Evolutionary conservation across 2,888 invertebrate species (phyloP).

Genomic region (Rhaphigaster nebulosa): DNA sequence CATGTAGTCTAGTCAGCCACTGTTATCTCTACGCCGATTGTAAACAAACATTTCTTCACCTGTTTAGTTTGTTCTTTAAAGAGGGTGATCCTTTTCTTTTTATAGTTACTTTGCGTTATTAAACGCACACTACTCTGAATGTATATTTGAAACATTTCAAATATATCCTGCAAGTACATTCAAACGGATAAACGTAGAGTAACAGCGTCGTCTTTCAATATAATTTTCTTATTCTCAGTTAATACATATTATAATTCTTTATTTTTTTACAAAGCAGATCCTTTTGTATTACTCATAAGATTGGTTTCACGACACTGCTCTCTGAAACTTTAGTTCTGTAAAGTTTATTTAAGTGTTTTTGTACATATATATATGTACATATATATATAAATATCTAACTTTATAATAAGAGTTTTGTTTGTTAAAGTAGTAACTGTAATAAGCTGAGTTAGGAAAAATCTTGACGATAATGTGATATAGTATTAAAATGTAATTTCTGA

Average conservation of each 20-base stretch:
- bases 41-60: background rate
- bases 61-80: slow-evolving; percentile 47
- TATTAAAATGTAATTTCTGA: background rate
- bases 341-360: slow-evolving; percentile 30
- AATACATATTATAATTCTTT: background rate
- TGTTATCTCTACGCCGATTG: background rate
- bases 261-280: background rate
- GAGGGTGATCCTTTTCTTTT: background rate
- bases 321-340: background rate
- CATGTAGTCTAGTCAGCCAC: slow-evolving; percentile 62
- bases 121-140: background rate
- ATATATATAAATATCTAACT: slow-evolving; percentile 50
- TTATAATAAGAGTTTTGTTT: slow-evolving; percentile 16
- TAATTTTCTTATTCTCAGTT: slow-evolving; percentile 18
- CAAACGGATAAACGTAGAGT: background rate
- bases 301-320: background rate
- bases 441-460: background rate
- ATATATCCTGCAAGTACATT: no score
- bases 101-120: background rate
- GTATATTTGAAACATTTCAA: no score
- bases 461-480: slow-evolving; percentile 10
- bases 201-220: background rate
- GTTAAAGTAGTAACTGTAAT: background rate
- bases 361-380: slow-evolving; percentile 42
- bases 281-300: background rate